Conservation (phyloP, 2,797 vertebrate genomes). For the Kryptolebias ocellatus region DNA sequence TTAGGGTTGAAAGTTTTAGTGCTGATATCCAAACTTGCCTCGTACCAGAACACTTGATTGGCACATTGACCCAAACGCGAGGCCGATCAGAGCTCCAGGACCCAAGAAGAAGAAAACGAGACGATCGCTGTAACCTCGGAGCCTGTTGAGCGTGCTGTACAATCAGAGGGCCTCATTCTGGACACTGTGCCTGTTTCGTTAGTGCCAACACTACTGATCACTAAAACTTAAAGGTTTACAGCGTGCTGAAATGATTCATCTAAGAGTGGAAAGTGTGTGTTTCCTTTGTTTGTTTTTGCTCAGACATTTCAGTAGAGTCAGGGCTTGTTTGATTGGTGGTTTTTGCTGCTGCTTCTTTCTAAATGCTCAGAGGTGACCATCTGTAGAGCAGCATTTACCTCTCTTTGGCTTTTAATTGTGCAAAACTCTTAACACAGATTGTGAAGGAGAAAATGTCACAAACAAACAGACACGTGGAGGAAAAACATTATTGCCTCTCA, state of each 20-base stretch:
- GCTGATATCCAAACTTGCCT: conserved; percentile 71
- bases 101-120: conserved; percentile 37
- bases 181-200: conserved; percentile 73
- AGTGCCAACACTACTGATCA: conserved; percentile 52
- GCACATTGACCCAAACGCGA: conserved; percentile 43
- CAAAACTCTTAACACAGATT: conserved; percentile 5
- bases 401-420: conserved; percentile 42
- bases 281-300: conserved; percentile 2
- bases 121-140: conserved; percentile 48
- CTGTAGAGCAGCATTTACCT: conserved; percentile 19
- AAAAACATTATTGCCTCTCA: no score
- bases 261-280: no score
- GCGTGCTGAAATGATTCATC: conserved; percentile 4
- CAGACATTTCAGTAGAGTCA: conserved; percentile 4
- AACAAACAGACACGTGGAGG: no score
- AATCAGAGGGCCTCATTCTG: conserved; percentile 74
- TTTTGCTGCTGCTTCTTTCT: not conserved
- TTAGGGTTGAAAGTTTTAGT: conserved; percentile 62
- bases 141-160: conserved; percentile 75
- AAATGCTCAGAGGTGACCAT: conserved; percentile 8
- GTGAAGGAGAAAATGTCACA: no score
- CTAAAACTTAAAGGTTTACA: conserved; percentile 17
- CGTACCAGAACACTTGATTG: conserved; percentile 28
- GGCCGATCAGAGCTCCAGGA: conserved; percentile 53
- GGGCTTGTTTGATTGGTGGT: conserved; percentile 1